Evolutionary conservation across 2,888 invertebrate species (phyloP).

Genomic region (Branchellion lobata): DNA sequence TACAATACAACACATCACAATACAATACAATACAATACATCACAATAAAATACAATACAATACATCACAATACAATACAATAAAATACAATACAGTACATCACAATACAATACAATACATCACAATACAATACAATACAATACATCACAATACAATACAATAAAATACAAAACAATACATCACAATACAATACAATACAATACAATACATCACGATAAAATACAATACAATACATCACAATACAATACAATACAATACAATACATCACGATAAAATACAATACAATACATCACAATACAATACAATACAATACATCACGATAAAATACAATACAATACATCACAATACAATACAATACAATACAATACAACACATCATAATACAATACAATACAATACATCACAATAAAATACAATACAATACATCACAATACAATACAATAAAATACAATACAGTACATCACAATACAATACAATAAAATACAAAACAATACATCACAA

Average conservation of each 20-base stretch:
- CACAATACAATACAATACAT: slow-evolving; percentile 1
- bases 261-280: not conserved
- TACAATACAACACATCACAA: not conserved
- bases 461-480: not conserved
- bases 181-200: not conserved
- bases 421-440: not conserved
- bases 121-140: not conserved
- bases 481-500: not conserved
- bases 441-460: not conserved
- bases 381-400: no score
- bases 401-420: no score
- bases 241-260: not conserved
- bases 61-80: no score
- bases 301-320: no score
- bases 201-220: not conserved
- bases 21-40: no score
- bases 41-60: no score
- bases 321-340: no score
- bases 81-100: not conserved
- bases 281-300: not conserved
- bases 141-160: not conserved
- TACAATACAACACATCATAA: not conserved
- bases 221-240: slow-evolving; percentile 3
- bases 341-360: no score
- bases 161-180: not conserved